phyloP scores from a whole-genome alignment of 30 jellyfish, hydroid and myxozoan species.

The Nemopilema nomurai region DNA sequence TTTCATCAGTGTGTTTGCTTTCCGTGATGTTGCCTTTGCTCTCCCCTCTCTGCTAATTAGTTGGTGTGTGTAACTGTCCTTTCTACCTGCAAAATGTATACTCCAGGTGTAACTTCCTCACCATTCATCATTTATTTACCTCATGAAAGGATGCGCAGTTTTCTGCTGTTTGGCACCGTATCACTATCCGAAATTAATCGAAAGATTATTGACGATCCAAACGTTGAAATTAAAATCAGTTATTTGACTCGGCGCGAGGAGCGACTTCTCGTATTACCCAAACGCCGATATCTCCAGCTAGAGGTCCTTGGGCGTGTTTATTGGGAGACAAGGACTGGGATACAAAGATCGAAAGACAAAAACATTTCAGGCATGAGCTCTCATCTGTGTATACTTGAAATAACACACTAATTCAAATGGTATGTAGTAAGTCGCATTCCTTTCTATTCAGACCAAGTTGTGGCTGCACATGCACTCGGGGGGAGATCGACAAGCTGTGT shows the following conservation, averaged over 20 bases:
- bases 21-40: slow-evolving; percentile 14
- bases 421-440: slow-evolving; percentile 40
- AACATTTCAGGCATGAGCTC: slow-evolving; percentile 70
- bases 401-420: slow-evolving; percentile 34
- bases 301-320: slow-evolving; percentile 63
- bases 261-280: background rate
- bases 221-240: background rate
- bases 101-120: slow-evolving; percentile 3
- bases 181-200: background rate
- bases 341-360: slow-evolving; percentile 26
- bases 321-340: slow-evolving; percentile 4
- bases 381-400: slow-evolving; percentile 40
- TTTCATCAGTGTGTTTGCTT: slow-evolving; percentile 19
- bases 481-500: background rate
- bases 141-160: background rate
- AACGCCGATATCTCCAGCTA: background rate
- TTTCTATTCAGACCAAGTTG: slow-evolving; percentile 1
- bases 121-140: background rate
- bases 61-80: background rate
- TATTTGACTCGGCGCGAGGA: background rate
- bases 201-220: background rate
- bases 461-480: background rate
- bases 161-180: background rate
- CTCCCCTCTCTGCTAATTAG: slow-evolving; percentile 39
- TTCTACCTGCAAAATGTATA: background rate